Percentiles rank a stretch among this genome's conserved stretches.
Evolutionary conservation across 2,113 vertebrate genomes (phyloP).

Genomic region (Mastomys natalensis): DNA sequence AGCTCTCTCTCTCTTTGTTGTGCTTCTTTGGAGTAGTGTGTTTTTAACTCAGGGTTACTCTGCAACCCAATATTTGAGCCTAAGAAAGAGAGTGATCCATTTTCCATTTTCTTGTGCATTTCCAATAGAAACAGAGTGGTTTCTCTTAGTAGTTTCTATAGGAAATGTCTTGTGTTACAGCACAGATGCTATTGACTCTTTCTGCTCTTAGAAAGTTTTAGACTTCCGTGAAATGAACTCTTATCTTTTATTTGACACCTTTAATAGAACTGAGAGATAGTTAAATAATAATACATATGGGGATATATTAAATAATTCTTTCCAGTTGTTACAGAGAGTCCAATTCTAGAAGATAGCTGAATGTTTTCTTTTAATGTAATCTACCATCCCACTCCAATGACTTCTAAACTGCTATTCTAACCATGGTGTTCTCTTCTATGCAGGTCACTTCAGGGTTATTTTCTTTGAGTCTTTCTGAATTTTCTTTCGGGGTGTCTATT

Average conservation of each 20-base stretch:
- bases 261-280: neutral
- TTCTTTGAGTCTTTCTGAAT: neutral
- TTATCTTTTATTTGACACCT: neutral
- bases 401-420: neutral
- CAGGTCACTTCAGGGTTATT: neutral
- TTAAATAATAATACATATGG: neutral
- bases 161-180: neutral
- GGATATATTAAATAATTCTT: neutral
- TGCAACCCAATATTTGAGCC: neutral
- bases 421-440: neutral
- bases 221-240: neutral
- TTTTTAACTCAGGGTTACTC: neutral
- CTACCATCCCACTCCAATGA: neutral
- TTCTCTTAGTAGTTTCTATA: neutral
- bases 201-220: neutral
- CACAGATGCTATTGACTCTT: neutral
- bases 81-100: neutral
- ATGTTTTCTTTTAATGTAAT: neutral
- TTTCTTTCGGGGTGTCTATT: conserved; percentile 21
- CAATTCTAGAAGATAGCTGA: neutral
- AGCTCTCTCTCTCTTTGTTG: neutral
- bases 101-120: neutral
- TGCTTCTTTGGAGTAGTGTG: neutral
- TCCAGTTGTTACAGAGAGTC: neutral
- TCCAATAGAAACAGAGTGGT: neutral